Evolutionary conservation across 37 sponge, comb jelly and placozoan genomes (phyloP), one percentile per base, ranked within the genome.

Genomic region (Theonella swinhoei): DNA sequence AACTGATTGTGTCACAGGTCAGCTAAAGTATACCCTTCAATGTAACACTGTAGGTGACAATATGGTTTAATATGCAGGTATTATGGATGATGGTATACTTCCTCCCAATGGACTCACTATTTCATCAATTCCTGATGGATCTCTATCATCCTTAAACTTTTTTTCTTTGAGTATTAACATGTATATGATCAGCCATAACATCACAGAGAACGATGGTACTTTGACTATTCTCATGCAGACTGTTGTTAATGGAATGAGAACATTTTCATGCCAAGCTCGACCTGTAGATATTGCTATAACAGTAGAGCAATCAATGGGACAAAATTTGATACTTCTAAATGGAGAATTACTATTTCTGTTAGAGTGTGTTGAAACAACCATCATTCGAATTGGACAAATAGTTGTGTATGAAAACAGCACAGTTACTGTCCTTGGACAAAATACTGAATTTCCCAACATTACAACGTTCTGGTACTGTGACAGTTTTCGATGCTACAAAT

Each of bases 151-250:
- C 25, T 2, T 68, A 20, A 20, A n/a, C 34, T 80, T 80, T 42
- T 29, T 1, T 1, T 5, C 22, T 4, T 11, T 2, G 38, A 42
- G 59, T n/a, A 0, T 11, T 20, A 34, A 28, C 2, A 41, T 25
- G 20, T 68, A 42, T 26, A 28, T 23, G 30, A 43, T 80, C 24
- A 7, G 9, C 43, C 70, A 31, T 0, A 80, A 67, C 54, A 80
- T 42, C 43, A 80, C 70, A 42, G 80, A 80, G 42, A 42, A 42
- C 20, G 70, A 80, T 79, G 68, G 68, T 5, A 64, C 68, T 23
- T 4, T 37, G 1, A 66, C 42, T 23, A 36, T 70, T 7, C 36
- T 35, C 4, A 7, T 23, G 5, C 38, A 70, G 22, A 70, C 39
- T 70, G 71, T 33, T 3, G 22, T 20, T 7, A 14, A 47, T 47